Evolutionary conservation across 2,888 invertebrate species (phyloP), one percentile per base, ranked within the genome.

Genomic region (Notocelia uddmanniana): DNA sequence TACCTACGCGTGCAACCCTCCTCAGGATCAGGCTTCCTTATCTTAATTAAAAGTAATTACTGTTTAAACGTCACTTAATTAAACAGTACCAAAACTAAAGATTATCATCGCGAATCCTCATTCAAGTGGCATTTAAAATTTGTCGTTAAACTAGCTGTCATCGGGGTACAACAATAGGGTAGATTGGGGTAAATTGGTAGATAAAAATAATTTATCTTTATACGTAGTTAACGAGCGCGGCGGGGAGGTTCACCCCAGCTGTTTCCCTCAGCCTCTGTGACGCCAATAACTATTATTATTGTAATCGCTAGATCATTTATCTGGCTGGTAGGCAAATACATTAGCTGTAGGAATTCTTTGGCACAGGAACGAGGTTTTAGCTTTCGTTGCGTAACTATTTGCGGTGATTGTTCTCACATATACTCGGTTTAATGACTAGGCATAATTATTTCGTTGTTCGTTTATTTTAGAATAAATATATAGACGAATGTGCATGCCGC

Each of bases 161-260:
- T 85, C 87, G 82, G 76, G 76, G 74, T 80, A 81, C 81, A 80
- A 88, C 90, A 89, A 90, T 88, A 84, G 85, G 84, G 82, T 81
- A 85, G 88, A 91, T 89, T 92, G 91, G 91, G 90, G 90, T 91
- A 92, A 92, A 92, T 90, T 90, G 92, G 87, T 86, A 88, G 89
- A 92, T 91, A 89, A 91, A 89, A 92, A 91, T 91, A 90, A 93
- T 91, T 88, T 88, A 91, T 91, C 87, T 86, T 80, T 85, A 81
- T 88, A 85, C 85, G 84, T 84, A 87, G 90, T 89, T 92, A 92
- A 91, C 91, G 89, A 90, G 85, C 84, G 78, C 90, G 81, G 88
- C 89, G 87, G 92, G 93, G 89, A 79, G 80, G 82, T 85, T 77
- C 78, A 75, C 79, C 84, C 87, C 86, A 85, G 83, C 86, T 86